phyloP scores from a whole-genome alignment of 2,113 vertebrate species.

The Paratilapia polleni region DNA sequence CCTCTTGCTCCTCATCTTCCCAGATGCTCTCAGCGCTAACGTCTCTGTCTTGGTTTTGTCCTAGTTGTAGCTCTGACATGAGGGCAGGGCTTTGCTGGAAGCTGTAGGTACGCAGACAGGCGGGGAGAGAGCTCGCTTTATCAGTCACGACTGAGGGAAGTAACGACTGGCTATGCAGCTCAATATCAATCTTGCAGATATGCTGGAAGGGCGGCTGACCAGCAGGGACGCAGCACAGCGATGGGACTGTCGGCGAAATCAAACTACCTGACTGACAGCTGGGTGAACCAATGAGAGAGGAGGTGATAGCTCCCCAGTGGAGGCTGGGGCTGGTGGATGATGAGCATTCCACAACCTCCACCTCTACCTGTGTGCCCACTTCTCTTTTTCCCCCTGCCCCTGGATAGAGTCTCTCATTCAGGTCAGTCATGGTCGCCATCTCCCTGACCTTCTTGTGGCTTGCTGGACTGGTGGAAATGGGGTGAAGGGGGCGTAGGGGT shows the following conservation, averaged over 20 bases:
- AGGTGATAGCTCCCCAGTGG: background rate
- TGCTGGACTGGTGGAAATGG: background rate
- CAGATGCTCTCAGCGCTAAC: background rate
- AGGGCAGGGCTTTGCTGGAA: constrained; percentile 10
- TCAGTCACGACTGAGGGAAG: background rate
- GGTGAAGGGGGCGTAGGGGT: background rate
- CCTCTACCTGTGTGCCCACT: constrained; percentile 85
- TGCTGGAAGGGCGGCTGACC: constrained; percentile 61
- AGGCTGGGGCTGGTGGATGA: constrained; percentile 85
- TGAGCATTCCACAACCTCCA: constrained; percentile 76
- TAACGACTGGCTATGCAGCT: constrained; percentile 51
- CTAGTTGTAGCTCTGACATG: background rate
- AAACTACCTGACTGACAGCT: constrained; percentile 19
- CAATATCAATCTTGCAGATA: constrained; percentile 67
- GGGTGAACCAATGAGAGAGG: constrained; percentile 30
- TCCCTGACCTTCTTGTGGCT: constrained; percentile 50
- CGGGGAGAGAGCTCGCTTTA: constrained; percentile 26
- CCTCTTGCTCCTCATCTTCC: constrained; percentile 50
- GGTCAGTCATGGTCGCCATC: constrained; percentile 80
- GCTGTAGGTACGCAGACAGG: constrained; percentile 23
- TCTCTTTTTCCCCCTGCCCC: constrained; percentile 71
- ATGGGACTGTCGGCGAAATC: background rate
- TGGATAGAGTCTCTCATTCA: constrained; percentile 22
- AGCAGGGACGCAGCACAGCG: constrained; percentile 12
- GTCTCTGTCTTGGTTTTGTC: background rate